phyloP scores from a whole-genome alignment of 2,113 vertebrate species.

The Lutjanus erythropterus region DNA sequence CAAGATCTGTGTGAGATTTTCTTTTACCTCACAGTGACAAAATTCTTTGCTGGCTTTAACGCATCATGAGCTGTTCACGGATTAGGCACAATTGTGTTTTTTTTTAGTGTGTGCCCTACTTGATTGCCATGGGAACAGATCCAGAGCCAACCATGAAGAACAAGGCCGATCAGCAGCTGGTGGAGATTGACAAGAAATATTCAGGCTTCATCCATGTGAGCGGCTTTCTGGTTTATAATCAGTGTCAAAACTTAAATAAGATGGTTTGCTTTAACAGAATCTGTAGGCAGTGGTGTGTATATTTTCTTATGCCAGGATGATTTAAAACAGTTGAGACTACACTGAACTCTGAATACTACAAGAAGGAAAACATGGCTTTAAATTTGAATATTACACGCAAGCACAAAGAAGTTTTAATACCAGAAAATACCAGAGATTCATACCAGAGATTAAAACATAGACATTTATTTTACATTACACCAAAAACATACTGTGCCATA shows the following conservation, averaged over 20 bases:
- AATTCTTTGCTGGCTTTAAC: background rate
- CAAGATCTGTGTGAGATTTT: background rate
- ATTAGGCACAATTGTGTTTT: background rate
- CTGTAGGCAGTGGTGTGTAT: background rate
- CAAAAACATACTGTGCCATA: no score
- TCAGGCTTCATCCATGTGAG: conserved; percentile 98
- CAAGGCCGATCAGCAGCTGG: conserved; percentile 96
- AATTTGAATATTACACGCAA: background rate
- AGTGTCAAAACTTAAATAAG: background rate
- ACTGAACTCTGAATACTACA: background rate
- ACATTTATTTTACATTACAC: background rate
- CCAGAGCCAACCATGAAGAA: conserved; percentile 98
- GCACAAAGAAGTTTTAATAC: background rate
- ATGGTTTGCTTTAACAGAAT: background rate
- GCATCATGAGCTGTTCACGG: conserved; percentile 1
- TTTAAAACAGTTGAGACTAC: no score
- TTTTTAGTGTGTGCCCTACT: conserved; percentile 96
- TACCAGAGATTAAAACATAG: background rate
- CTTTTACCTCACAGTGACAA: background rate
- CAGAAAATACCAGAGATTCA: no score
- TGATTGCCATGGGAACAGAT: conserved; percentile 99
- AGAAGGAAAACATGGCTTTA: background rate
- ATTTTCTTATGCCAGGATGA: background rate
- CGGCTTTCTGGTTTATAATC: conserved; percentile 33
- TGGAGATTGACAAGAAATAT: conserved; percentile 99